A percentile compares a stretch with the other conserved stretches of the same genome.
These are phyloP conservation scores for Scalopus aquaticus DNA, from an alignment of 2,113 vertebrate species.

Conservation along the genomic window DNA sequence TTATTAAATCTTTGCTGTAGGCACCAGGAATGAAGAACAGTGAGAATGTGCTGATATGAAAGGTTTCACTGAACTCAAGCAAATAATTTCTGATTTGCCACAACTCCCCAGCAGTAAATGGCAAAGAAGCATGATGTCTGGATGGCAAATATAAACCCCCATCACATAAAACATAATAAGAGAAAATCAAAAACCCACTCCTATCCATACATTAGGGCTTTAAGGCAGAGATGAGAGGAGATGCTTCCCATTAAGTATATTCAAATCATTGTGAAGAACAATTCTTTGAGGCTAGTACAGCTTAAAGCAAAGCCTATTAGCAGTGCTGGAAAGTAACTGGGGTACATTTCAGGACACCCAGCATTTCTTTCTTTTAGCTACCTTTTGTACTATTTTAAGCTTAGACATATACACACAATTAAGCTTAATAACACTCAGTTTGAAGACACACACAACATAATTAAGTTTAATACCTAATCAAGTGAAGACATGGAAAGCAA, in stretches of 20 bases:
- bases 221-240: background rate
- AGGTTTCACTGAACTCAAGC: conserved; percentile 65
- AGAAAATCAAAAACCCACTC: background rate
- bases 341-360: background rate
- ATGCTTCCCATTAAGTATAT: conserved; percentile 3
- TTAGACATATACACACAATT: background rate
- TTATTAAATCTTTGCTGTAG: conserved; percentile 78
- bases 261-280: background rate
- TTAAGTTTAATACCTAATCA: conserved; percentile 33
- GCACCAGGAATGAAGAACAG: conserved; percentile 64
- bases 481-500: background rate
- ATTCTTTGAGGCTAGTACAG: background rate
- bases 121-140: background rate
- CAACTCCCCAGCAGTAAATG: conserved; percentile 52
- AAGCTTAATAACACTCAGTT: conserved; percentile 29
- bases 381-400: background rate
- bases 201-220: background rate
- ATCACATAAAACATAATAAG: background rate
- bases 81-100: conserved; percentile 68
- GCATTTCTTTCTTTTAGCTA: conserved; percentile 26
- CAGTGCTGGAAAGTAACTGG: background rate
- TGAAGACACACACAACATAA: background rate
- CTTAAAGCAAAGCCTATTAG: background rate
- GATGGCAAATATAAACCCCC: conserved; percentile 55
- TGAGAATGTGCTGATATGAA: conserved; percentile 74